phyloP scores from a whole-genome alignment of 2,888 invertebrate genomes.

The Latheticus oryzae region DNA sequence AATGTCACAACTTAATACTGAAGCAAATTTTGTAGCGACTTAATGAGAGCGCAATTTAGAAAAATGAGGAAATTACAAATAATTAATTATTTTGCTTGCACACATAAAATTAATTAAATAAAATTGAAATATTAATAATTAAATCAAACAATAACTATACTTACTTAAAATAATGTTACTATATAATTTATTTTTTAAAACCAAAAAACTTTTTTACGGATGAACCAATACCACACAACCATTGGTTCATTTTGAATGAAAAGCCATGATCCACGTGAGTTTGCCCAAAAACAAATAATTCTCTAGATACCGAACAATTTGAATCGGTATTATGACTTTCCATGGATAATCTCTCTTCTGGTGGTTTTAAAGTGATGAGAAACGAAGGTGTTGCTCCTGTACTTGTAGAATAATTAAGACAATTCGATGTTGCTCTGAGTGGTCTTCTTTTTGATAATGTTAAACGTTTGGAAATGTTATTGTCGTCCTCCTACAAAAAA shows the following conservation, averaged over 20 bases:
- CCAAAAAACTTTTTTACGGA: conserved; percentile 34
- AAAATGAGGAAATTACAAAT: too few relatives aligned
- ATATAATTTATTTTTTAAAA: conserved; percentile 22
- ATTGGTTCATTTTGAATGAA: conserved; percentile 33
- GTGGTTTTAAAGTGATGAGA: conserved; percentile 20
- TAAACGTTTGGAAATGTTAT: not conserved
- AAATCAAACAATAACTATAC: too few relatives aligned
- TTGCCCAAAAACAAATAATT: conserved; percentile 34
- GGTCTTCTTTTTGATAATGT: conserved; percentile 16
- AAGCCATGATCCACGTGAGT: conserved; percentile 25
- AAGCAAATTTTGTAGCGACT: too few relatives aligned
- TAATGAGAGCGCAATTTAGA: too few relatives aligned
- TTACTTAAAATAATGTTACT: too few relatives aligned
- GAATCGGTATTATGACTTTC: not conserved
- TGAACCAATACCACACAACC: conserved; percentile 33
- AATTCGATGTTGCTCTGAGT: conserved; percentile 1
- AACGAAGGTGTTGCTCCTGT: conserved; percentile 18
- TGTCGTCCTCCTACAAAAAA: conserved; percentile 14
- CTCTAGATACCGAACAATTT: conserved; percentile 11
- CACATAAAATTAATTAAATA: too few relatives aligned
- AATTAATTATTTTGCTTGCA: too few relatives aligned
- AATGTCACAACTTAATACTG: too few relatives aligned
- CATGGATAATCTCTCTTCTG: not conserved
- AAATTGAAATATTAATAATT: too few relatives aligned
- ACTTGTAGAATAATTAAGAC: too few relatives aligned